These are phyloP conservation scores for Plecotus auritus DNA, from an alignment of 2,113 vertebrate genomes.

Conservation along the genomic window DNA sequence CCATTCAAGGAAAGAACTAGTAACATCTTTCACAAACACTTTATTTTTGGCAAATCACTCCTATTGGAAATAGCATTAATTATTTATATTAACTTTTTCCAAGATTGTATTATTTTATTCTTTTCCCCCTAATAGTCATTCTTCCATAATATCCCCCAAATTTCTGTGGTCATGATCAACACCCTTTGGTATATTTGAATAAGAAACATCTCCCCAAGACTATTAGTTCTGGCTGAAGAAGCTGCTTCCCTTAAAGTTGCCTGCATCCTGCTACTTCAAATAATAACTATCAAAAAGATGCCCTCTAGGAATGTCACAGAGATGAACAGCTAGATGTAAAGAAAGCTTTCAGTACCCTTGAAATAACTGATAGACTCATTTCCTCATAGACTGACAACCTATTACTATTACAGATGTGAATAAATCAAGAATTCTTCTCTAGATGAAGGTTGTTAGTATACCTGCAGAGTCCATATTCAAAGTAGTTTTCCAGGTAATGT, in stretches of 20 bases:
- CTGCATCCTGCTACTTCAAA: constrained; percentile 67
- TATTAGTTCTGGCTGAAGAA: constrained; percentile 63
- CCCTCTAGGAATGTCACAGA: constrained; percentile 70
- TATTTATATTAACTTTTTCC: not conserved
- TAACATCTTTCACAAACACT: not conserved
- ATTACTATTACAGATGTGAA: constrained; percentile 63
- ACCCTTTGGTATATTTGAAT: constrained; percentile 35
- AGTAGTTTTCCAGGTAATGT: constrained; percentile 29
- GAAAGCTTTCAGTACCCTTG: constrained; percentile 54
- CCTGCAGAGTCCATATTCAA: constrained; percentile 42
- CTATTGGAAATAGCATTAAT: not conserved
- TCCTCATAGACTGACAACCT: constrained; percentile 36
- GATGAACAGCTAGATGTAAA: constrained; percentile 65
- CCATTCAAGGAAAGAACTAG: not conserved
- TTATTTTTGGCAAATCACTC: not conserved
- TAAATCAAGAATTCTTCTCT: constrained; percentile 60
- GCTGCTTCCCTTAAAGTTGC: constrained; percentile 61
- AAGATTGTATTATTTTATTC: not conserved
- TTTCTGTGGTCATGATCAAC: constrained; percentile 8
- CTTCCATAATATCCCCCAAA: not conserved
- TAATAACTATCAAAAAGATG: constrained; percentile 70
- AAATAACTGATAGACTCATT: constrained; percentile 62
- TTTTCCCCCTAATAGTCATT: not conserved
- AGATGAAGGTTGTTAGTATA: not conserved
- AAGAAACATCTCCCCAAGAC: constrained; percentile 47